A percentile compares a stretch with the other conserved stretches of the same genome.
These are phyloP conservation scores for Standfussiana lucernea DNA, from an alignment of 2,888 invertebrate species.

Conservation along the genomic window DNA sequence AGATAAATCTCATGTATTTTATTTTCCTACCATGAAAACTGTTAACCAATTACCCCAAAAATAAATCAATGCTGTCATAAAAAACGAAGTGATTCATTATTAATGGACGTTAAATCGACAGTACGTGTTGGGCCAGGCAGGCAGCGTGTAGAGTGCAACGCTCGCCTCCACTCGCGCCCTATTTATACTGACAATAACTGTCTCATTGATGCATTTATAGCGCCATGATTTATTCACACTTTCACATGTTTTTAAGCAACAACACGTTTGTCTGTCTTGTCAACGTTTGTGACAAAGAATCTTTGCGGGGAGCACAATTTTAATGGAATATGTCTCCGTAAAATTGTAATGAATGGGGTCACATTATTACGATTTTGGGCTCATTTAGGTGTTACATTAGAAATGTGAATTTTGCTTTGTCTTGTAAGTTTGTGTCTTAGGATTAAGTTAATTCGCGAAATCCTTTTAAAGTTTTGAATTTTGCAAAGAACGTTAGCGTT, in stretches of 20 bases:
- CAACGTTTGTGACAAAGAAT: slow-evolving; percentile 27
- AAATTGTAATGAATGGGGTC: slow-evolving; percentile 21
- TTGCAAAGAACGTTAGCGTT: slow-evolving; percentile 10
- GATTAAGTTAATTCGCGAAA: slow-evolving; percentile 14
- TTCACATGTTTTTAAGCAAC: slow-evolving; percentile 53
- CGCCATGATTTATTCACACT: slow-evolving; percentile 58
- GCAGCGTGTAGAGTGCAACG: slow-evolving; percentile 64
- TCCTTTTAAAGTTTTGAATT: slow-evolving; percentile 12
- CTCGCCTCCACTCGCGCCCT: slow-evolving; percentile 62
- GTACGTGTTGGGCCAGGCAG: slow-evolving; percentile 68
- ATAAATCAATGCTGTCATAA: slow-evolving; percentile 58
- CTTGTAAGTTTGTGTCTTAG: slow-evolving; percentile 16
- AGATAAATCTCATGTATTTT: slow-evolving; percentile 9
- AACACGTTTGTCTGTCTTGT: slow-evolving; percentile 46
- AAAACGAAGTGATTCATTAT: slow-evolving; percentile 70
- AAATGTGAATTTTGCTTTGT: slow-evolving; percentile 30
- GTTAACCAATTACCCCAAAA: slow-evolving; percentile 38
- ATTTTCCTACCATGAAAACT: slow-evolving; percentile 33
- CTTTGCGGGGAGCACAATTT: slow-evolving; percentile 20
- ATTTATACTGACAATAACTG: slow-evolving; percentile 77
- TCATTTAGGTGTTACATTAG: slow-evolving; percentile 46
- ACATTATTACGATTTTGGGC: slow-evolving; percentile 39
- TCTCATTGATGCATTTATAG: slow-evolving; percentile 77
- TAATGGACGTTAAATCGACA: slow-evolving; percentile 74
- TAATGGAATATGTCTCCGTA: slow-evolving; percentile 23